phyloP scores from a whole-genome alignment of 2,113 vertebrate genomes.

The Myiozetetes cayanensis region DNA sequence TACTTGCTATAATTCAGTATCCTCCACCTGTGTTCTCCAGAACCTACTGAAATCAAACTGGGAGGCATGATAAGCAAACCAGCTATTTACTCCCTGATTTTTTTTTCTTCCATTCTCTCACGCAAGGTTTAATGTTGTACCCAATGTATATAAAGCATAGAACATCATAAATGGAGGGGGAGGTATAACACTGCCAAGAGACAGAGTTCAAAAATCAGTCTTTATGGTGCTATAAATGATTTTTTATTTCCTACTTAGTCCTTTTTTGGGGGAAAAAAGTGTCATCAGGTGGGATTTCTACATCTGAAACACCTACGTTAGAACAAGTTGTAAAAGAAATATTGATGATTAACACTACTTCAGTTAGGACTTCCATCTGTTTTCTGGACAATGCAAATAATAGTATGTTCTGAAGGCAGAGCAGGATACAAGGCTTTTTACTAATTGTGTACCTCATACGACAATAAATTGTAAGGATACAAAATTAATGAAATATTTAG shows the following conservation, averaged over 20 bases:
- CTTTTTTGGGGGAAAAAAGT: fast-evolving
- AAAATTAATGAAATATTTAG: neutral
- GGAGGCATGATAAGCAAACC: slow-evolving; percentile 19
- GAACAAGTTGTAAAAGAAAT: neutral
- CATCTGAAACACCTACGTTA: neutral
- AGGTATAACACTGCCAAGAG: neutral
- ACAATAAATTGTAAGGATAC: neutral
- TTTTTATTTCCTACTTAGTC: neutral
- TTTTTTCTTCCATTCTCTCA: neutral
- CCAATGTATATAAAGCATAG: neutral
- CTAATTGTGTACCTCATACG: neutral
- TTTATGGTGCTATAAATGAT: neutral
- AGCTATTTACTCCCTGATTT: neutral
- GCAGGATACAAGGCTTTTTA: neutral
- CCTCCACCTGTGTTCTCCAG: slow-evolving; percentile 46
- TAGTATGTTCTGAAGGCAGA: neutral
- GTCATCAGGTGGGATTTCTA: neutral
- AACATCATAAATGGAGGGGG: neutral
- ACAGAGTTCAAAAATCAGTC: neutral
- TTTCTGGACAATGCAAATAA: neutral
- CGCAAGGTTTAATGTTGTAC: neutral
- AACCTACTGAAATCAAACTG: slow-evolving; percentile 48
- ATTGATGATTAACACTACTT: neutral
- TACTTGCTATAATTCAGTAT: slow-evolving; percentile 62
- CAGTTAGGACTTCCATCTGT: neutral